phyloP scores from a whole-genome alignment of 1,140 invertebrate genomes.

The Psilanteris sp. region DNA sequence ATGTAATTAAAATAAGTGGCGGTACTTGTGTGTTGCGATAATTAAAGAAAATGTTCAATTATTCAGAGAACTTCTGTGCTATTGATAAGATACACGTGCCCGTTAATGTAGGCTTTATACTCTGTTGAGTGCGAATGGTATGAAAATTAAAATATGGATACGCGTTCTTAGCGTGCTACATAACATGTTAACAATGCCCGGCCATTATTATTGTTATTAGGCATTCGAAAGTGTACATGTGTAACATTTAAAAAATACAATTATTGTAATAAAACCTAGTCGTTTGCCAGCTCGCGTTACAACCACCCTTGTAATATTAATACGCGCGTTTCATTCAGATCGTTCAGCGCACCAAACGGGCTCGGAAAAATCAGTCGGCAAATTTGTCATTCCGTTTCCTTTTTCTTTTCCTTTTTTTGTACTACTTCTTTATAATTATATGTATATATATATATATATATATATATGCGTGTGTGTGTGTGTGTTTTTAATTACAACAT shows the following conservation, averaged over 20 bases:
- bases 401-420: too few species aligned
- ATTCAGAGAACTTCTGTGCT: slow-evolving; percentile 59
- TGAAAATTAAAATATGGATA: slow-evolving; percentile 54
- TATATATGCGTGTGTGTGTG: too few species aligned
- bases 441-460: too few species aligned
- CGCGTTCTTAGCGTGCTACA: slow-evolving; percentile 23
- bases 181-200: slow-evolving; percentile 44
- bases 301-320: too few species aligned
- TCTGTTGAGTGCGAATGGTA: slow-evolving; percentile 50
- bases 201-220: slow-evolving; percentile 50
- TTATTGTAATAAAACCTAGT: slow-evolving; percentile 13
- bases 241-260: slow-evolving; percentile 50
- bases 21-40: slow-evolving; percentile 58
- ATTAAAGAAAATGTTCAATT: slow-evolving; percentile 63
- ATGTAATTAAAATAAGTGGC: slow-evolving; percentile 64
- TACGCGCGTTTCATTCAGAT: too few species aligned
- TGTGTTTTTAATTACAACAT: too few species aligned
- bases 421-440: too few species aligned
- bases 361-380: too few species aligned
- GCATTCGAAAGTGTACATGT: slow-evolving; percentile 33
- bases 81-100: slow-evolving; percentile 62
- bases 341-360: too few species aligned
- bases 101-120: slow-evolving; percentile 55
- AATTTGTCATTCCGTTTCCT: too few species aligned
- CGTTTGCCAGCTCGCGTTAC: too few species aligned